phyloP scores from a whole-genome alignment of 2,113 vertebrate species.

The Cynopterus brachyotis region DNA sequence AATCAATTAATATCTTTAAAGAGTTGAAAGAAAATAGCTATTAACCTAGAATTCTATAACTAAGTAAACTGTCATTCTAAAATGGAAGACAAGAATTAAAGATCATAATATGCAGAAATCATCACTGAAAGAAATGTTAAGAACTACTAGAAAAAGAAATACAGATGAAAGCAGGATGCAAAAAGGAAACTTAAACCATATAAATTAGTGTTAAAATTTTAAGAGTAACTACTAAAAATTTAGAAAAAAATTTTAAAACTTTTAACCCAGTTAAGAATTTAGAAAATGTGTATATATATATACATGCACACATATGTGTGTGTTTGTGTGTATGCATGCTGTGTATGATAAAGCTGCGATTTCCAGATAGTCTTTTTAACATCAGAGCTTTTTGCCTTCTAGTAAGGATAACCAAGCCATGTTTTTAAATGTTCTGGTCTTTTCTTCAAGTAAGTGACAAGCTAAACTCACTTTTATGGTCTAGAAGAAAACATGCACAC shows the following conservation, averaged over 20 bases:
- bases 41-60: slow-evolving; percentile 3
- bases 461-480: not conserved
- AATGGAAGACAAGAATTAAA: not conserved
- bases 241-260: not conserved
- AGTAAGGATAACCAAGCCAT: not conserved
- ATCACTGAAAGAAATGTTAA: not conserved
- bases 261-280: not conserved
- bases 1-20: not conserved
- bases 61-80: not conserved
- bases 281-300: not conserved
- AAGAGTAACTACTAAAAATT: not conserved
- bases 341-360: not conserved
- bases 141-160: not conserved
- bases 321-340: too few relatives aligned
- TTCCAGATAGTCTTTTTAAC: not conserved
- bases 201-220: not conserved
- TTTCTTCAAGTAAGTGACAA: not conserved
- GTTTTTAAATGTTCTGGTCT: not conserved
- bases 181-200: not conserved
- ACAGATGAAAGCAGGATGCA: not conserved
- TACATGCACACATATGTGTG: not conserved
- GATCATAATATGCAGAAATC: not conserved
- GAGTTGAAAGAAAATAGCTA: not conserved
- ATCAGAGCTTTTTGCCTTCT: not conserved
- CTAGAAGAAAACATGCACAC: not conserved